These are phyloP conservation scores for Orycteropus afer DNA, from an alignment of 2,113 vertebrate genomes.

Conservation along the genomic window DNA sequence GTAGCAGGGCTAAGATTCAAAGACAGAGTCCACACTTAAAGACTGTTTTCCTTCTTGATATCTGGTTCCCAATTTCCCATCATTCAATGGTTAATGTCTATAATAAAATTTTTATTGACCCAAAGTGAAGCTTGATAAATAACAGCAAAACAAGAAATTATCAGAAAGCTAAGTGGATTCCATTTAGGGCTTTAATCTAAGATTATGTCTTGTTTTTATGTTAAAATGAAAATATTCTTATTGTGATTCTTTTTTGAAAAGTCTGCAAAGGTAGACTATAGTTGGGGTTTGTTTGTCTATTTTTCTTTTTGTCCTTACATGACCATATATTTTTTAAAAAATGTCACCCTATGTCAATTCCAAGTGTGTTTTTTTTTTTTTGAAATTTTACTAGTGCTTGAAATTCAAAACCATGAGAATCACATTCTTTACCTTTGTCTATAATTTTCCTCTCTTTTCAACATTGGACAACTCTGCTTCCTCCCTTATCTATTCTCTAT, in stretches of 20 bases:
- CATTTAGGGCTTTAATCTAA: background rate
- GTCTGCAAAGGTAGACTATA: background rate
- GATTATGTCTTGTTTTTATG: background rate
- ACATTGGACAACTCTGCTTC: background rate
- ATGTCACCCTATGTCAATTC: background rate
- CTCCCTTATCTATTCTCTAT: background rate
- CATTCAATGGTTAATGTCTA: background rate
- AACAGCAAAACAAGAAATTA: background rate
- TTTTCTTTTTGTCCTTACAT: background rate
- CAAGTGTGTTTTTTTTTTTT: background rate
- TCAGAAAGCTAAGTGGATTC: background rate
- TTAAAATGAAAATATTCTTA: background rate
- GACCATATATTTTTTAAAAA: background rate
- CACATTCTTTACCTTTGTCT: background rate
- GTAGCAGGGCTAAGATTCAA: background rate
- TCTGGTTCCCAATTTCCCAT: background rate
- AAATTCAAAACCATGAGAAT: background rate
- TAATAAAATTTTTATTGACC: background rate
- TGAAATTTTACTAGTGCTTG: background rate
- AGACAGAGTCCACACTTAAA: background rate
- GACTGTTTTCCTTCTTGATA: background rate
- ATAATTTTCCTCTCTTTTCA: background rate
- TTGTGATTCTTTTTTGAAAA: background rate
- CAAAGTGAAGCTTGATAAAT: background rate
- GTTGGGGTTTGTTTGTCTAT: background rate